Conservation (phyloP, 2,113 vertebrate species). For the Orthonyx spaldingii region DNA sequence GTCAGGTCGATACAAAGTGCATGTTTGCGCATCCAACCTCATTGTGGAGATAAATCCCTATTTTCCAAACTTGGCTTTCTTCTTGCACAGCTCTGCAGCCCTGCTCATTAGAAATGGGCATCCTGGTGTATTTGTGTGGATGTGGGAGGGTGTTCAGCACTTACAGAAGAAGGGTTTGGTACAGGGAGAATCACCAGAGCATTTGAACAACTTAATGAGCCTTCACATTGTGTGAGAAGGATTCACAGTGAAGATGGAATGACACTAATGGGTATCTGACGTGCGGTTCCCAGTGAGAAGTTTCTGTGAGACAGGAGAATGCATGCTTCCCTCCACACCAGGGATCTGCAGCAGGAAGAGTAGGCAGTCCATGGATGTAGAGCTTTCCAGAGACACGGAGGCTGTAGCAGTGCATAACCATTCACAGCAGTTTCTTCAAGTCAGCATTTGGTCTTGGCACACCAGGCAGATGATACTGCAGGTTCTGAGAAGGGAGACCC, state of each 20-base stretch:
- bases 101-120: not conserved
- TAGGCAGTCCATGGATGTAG: not conserved
- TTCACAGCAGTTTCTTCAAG: not conserved
- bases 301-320: not conserved
- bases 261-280: not conserved
- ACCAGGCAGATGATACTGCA: accelerated
- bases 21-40: not conserved
- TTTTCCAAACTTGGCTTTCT: not conserved
- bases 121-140: not conserved
- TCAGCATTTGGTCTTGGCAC: not conserved
- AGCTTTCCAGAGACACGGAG: not conserved
- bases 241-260: not conserved
- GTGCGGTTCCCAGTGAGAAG: not conserved
- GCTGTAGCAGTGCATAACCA: not conserved
- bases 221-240: not conserved
- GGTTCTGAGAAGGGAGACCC: not conserved
- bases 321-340: not conserved
- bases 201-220: not conserved
- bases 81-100: not conserved
- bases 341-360: not conserved
- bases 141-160: not conserved
- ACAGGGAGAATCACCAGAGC: not conserved
- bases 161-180: not conserved
- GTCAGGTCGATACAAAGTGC: not conserved
- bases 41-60: not conserved